A percentile compares a stretch with the other conserved stretches of the same genome.
Evolutionary conservation across 2,113 vertebrate species (phyloP).

Genomic region (Ginglymostoma cirratum): DNA sequence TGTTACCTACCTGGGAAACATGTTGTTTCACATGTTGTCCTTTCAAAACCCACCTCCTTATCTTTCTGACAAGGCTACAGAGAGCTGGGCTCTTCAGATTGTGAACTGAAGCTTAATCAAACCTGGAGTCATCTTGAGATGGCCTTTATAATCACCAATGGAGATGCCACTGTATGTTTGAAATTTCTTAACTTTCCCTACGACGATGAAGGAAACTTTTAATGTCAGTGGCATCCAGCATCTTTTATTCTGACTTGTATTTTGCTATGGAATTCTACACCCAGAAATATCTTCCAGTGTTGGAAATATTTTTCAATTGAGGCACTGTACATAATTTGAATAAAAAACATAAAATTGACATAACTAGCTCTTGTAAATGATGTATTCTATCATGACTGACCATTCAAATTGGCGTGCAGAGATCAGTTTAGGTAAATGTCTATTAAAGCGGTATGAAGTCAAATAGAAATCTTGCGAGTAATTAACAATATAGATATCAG

Average conservation of each 20-base stretch:
- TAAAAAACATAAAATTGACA: neutral
- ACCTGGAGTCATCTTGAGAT: neutral
- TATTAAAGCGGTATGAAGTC: neutral
- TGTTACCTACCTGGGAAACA: constrained; percentile 23
- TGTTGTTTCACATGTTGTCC: neutral
- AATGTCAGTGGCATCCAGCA: neutral
- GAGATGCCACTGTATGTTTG: neutral
- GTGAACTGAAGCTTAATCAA: neutral
- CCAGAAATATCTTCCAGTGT: neutral
- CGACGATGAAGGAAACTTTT: neutral
- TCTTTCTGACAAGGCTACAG: neutral
- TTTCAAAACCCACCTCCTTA: constrained; percentile 6
- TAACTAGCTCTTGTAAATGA: neutral
- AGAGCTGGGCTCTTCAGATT: neutral
- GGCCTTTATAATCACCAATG: neutral
- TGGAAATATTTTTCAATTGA: neutral
- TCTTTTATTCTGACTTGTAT: neutral
- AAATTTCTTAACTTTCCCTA: neutral
- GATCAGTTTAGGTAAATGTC: neutral
- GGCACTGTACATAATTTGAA: neutral
- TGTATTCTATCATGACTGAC: neutral
- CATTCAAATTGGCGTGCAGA: neutral
- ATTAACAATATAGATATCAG: neutral
- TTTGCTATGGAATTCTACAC: neutral
- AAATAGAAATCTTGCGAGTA: neutral